Base-by-base conservation (phyloP, 2,888 invertebrate genomes). In the Ennomos erosarius region DNA sequence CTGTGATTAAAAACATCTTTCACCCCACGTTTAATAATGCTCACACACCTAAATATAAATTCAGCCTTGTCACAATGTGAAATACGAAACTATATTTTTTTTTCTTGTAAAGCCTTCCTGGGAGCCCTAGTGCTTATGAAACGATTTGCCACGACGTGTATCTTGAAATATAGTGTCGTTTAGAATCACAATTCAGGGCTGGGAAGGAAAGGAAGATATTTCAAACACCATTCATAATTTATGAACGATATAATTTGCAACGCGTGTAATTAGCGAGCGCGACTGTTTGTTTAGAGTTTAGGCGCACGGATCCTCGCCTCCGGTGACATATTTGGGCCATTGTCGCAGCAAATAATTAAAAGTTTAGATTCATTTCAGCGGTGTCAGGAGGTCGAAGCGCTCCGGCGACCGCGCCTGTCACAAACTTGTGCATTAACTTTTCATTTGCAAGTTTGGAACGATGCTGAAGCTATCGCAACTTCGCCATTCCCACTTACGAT, bases 341-440 rank as follows among this genome's bases (percentile, higher is more conserved):
- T 76, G 75, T 77, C 74, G 71, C 67, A 69, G 74, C 72, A 74
- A 82, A 85, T 85, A 84, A 85, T 85, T 85, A 84, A 85, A 87
- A 85, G 84, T 87, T 84, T 74, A 75, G 78, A 83, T 84, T 84
- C 78, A 82, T 85, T 81, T 74, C 69, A 73, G 76, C 77, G 69
- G 73, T 73, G 78, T 75, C 75, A 79, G 78, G 69, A 81, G 81
- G 80, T 77, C 79, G 80, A 76, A 75, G 70, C 70, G 71, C 73
- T 78, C 77, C 77, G 72, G 67, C 74, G 74, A 69, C 80, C 81
- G 81, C 79, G 78, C 77, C 84, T 84, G 86, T 85, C 87, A 82
- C 70, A 69, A 87, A 88, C 78, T 88, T 87, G 77, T 74, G 79
- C 86, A 83, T 88, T 88, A 88, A 88, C 87, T 88, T 89, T 88